Conservation (phyloP, 2,113 vertebrate species). For the Acanthochromis polyacanthus region DNA sequence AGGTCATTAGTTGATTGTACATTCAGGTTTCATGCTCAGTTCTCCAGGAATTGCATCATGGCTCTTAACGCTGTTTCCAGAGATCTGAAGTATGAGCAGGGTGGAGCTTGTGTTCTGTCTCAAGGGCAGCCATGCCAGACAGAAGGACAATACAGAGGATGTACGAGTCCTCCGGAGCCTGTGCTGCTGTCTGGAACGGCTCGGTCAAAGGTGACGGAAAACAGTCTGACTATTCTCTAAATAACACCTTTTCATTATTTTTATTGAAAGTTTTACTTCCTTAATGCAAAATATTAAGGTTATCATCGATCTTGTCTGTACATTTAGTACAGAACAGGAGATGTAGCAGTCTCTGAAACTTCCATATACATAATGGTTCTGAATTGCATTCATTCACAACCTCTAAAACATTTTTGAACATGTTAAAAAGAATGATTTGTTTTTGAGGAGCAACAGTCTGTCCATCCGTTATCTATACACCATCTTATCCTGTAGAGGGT, state of each 20-base stretch:
- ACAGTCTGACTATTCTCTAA: not conserved
- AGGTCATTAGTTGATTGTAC: constrained; percentile 11
- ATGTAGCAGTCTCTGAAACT: too few relatives aligned
- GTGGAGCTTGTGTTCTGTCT: not conserved
- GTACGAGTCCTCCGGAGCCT: not conserved
- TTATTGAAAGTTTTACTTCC: not conserved
- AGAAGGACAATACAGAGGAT: constrained; percentile 1
- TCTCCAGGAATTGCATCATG: constrained; percentile 17
- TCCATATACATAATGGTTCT: too few relatives aligned
- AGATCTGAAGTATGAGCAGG: not conserved
- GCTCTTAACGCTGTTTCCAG: not conserved
- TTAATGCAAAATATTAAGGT: too few relatives aligned
- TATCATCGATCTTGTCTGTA: too few relatives aligned
- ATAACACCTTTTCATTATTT: not conserved
- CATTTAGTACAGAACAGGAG: too few relatives aligned
- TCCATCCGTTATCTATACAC: too few relatives aligned
- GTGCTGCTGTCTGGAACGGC: not conserved
- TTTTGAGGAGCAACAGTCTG: too few relatives aligned
- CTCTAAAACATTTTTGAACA: too few relatives aligned
- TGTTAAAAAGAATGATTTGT: too few relatives aligned
- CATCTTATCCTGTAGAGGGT: too few relatives aligned
- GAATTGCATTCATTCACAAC: not conserved
- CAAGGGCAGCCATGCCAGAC: constrained; percentile 15
- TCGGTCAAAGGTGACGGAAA: not conserved
- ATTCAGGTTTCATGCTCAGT: not conserved